phyloP scores from a whole-genome alignment of 1,140 invertebrate genomes.

The Eumaeus atala region DNA sequence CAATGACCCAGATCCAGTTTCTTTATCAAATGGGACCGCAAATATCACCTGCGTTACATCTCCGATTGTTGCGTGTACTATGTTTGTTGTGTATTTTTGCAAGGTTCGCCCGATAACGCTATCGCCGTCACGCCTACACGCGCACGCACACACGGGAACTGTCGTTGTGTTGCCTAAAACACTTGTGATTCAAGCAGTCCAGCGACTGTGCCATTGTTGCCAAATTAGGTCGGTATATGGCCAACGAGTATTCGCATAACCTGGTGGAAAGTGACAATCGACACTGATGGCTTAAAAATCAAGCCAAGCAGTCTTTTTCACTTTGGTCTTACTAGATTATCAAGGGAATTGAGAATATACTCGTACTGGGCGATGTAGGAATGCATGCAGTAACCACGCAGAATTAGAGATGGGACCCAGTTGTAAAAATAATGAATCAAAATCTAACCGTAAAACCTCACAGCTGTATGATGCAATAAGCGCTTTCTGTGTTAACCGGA shows the following conservation, averaged over 20 bases:
- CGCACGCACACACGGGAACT: slow-evolving; percentile 36
- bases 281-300: too few species aligned
- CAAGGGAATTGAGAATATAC: too few species aligned
- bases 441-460: too few species aligned
- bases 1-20: slow-evolving; percentile 25
- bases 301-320: too few species aligned
- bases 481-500: too few species aligned
- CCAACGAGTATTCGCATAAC: neutral
- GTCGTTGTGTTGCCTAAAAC: slow-evolving; percentile 39
- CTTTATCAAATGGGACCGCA: slow-evolving; percentile 27
- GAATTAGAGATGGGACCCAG: too few species aligned
- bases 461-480: too few species aligned
- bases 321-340: too few species aligned
- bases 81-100: slow-evolving; percentile 68
- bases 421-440: too few species aligned
- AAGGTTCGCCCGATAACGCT: slow-evolving; percentile 60
- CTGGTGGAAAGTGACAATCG: too few species aligned
- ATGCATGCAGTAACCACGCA: too few species aligned
- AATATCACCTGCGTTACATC: slow-evolving; percentile 42
- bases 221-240: neutral
- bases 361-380: too few species aligned
- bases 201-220: neutral
- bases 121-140: slow-evolving; percentile 61
- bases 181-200: neutral
- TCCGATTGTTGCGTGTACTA: slow-evolving; percentile 38